Percentiles rank a stretch among this genome's conserved stretches.
These are phyloP conservation scores for Maniola jurtina DNA, from an alignment of 1,140 invertebrate species.

Conservation along the genomic window DNA sequence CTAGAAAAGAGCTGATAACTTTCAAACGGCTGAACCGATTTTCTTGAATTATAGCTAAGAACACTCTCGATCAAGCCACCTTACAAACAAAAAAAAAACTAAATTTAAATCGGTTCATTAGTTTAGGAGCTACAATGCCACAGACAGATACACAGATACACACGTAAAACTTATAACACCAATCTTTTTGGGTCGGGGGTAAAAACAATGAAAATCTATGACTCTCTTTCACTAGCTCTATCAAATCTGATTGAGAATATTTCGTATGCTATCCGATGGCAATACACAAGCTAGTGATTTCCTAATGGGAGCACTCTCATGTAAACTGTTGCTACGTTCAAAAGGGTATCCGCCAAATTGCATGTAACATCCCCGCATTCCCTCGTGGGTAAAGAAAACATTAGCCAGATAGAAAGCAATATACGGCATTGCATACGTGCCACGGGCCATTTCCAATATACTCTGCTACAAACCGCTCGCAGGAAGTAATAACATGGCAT, in stretches of 20 bases:
- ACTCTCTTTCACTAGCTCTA: too few relatives aligned
- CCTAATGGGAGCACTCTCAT: constrained; percentile 6
- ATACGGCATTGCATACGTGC: constrained; percentile 15
- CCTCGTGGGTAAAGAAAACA: constrained; percentile 12
- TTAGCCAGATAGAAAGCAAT: constrained; percentile 15
- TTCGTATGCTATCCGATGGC: background rate
- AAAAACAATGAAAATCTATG: too few relatives aligned
- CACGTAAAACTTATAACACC: too few relatives aligned
- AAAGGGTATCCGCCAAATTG: constrained; percentile 10
- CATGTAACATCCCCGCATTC: constrained; percentile 11
- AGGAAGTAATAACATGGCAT: constrained; percentile 1
- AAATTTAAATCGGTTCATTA: too few relatives aligned
- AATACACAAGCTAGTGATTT: constrained; percentile 4
- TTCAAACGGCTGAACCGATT: too few relatives aligned
- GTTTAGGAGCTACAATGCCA: too few relatives aligned
- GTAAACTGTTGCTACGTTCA: constrained; percentile 11
- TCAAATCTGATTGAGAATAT: background rate
- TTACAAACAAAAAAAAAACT: too few relatives aligned
- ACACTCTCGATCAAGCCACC: too few relatives aligned
- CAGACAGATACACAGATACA: too few relatives aligned
- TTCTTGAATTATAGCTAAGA: too few relatives aligned
- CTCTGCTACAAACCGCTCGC: background rate
- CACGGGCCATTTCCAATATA: constrained; percentile 14
- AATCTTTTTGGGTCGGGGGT: too few relatives aligned
- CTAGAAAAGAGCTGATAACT: too few relatives aligned